Base-by-base conservation (phyloP, 1,140 invertebrate genomes). In the Pinna nobilis region DNA sequence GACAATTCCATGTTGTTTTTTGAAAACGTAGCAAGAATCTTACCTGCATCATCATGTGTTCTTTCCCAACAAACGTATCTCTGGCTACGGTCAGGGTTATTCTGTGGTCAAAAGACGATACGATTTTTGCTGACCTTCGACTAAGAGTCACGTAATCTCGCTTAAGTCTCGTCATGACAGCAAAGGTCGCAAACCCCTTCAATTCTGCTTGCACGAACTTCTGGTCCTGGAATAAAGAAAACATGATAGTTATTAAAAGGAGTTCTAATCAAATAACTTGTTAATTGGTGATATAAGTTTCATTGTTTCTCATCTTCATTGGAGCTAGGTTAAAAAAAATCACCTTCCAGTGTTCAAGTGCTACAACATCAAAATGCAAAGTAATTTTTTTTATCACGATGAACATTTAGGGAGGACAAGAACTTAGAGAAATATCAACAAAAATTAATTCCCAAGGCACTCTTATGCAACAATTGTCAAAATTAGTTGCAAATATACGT, bases 181-280 rank as follows among this genome's bases (percentile, higher is more conserved):
- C 79, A 49, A 88, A 65, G 18, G 72, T 81, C 7, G 81, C 68
- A 39, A 80, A 78, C 9, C 53, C 32, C n/a, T 74, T 76, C 6
- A 84, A 64, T 61, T 87, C 82, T 37, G 81, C 83, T 60, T 87
- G 86, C 6, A 80, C 86, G 61, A 88, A 88, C 61, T 84, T 86
- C 5, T 76, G 51, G 57, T 88, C 86, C 85, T 88, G 64, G 18
- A 76, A 76, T 13, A 72, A 49, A 35, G 25, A 57, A n/a, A n/a
- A n/a, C n/a, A n/a, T n/a, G n/a, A n/a, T n/a, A n/a, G n/a, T n/a
- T n/a, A n/a, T n/a, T n/a, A n/a, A n/a, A n/a, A n/a, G 2, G 23
- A n/a, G 23, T n/a, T 3, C 4, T 49, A 20, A 49, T 7, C 4
- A 20, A 49, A 18, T 3, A 49, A 5, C 4, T n/a, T 5, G 4